phyloP scores from a whole-genome alignment of 2,888 invertebrate genomes.

The Drosophila meridiana region DNA sequence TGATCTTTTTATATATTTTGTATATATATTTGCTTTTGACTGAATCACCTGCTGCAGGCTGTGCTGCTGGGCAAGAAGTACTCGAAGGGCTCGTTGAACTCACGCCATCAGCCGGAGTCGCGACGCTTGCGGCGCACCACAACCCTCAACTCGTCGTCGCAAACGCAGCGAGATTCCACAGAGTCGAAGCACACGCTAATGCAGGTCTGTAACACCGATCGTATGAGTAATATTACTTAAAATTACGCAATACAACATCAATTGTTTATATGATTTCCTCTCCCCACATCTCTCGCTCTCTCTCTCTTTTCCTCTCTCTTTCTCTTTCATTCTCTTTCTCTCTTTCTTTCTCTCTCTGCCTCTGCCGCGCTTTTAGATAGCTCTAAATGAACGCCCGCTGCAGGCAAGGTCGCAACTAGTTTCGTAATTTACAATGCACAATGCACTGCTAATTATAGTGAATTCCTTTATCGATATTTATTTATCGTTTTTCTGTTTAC shows the following conservation, averaged over 20 bases:
- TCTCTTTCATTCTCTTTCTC: not conserved
- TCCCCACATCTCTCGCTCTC: not conserved
- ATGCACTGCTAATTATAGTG: constrained; percentile 43
- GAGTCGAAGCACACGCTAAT: constrained; percentile 85
- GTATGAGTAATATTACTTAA: constrained; percentile 37
- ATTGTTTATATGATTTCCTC: constrained; percentile 9
- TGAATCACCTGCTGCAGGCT: constrained; percentile 50
- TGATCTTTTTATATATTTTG: not conserved
- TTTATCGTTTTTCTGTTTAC: constrained; percentile 26
- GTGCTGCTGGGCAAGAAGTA: constrained; percentile 80
- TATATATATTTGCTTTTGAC: not conserved
- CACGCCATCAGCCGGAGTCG: constrained; percentile 68
- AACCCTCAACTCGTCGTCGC: constrained; percentile 84
- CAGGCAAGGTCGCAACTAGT: constrained; percentile 58
- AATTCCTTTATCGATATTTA: constrained; percentile 41
- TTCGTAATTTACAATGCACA: constrained; percentile 52
- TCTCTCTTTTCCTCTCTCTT: not conserved
- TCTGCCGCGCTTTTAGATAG: constrained; percentile 75
- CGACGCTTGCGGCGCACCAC: constrained; percentile 72
- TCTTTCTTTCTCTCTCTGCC: not conserved
- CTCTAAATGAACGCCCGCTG: constrained; percentile 77
- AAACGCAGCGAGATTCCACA: constrained; percentile 87
- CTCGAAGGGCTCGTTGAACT: constrained; percentile 86
- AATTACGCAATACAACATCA: not conserved
- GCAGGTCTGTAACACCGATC: constrained; percentile 83